phyloP scores from a whole-genome alignment of 1,140 invertebrate species.

The Drosophila sucinea region DNA sequence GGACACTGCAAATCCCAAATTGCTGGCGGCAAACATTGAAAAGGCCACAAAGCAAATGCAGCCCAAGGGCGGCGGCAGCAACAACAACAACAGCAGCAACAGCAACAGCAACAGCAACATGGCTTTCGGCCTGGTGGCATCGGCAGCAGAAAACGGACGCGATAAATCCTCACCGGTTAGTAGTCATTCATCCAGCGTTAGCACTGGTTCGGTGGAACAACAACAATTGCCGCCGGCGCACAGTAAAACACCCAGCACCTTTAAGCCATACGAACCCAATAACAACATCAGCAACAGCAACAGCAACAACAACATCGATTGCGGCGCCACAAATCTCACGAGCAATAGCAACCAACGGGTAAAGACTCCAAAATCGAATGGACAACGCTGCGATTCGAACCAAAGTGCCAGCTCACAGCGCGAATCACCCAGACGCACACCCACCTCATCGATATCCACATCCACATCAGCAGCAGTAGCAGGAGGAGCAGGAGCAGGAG shows the following conservation, averaged over 20 bases:
- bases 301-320: conserved; percentile 49
- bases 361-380: conserved; percentile 71
- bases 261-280: conserved; percentile 89
- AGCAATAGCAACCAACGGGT: conserved; percentile 65
- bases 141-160: conserved; percentile 82
- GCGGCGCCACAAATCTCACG: conserved; percentile 80
- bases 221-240: conserved; percentile 66
- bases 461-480: conserved; percentile 16
- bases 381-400: conserved; percentile 81
- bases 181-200: conserved; percentile 79
- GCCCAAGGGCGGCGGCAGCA: conserved; percentile 38
- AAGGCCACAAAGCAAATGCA: conserved; percentile 85
- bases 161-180: conserved; percentile 85
- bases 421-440: conserved; percentile 75
- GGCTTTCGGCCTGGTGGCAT: conserved; percentile 39
- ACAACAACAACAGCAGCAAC: conserved; percentile 12
- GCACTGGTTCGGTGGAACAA: conserved; percentile 82
- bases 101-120: conserved; percentile 24
- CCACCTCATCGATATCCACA: conserved; percentile 43
- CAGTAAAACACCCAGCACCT: conserved; percentile 82
- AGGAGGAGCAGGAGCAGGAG: conserved; percentile 8
- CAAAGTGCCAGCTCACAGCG: conserved; percentile 82
- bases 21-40: conserved; percentile 88
- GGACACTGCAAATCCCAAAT: conserved; percentile 89
- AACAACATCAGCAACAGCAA: conserved; percentile 64